Base-by-base conservation (phyloP, 2,888 invertebrate genomes). In the Rhingia campestris region DNA sequence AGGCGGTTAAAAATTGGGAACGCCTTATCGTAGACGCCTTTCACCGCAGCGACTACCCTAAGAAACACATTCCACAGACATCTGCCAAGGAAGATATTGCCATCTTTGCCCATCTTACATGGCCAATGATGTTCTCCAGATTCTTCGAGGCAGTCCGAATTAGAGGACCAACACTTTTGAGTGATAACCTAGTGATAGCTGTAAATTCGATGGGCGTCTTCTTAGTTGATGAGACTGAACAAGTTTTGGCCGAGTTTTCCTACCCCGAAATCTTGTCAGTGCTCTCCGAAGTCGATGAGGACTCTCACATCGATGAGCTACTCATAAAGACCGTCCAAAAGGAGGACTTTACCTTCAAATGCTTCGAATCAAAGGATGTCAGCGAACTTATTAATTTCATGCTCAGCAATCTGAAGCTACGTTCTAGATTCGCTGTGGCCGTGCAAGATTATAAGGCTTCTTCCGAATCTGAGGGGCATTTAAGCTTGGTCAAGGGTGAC, bases 201-300 rank as follows among this genome's bases (percentile, higher is more conserved):
- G 95, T 99, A 4, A 99, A 99, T 91, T 97, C 97, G 94, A 96
- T 96, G 0, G 98, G 98, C 2, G 94, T 98, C 66, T 98, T 96
- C 89, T 95, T 98, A 70, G 96, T 98, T 0, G 98, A 98, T 91
- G 97, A 98, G 90, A 94, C 96, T 87, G 98, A 98, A 91, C 96
- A 96, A 90, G 96, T 98, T 86, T 93, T 98, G 53, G 92, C 97
- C 45, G 98, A 98, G 92, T 92, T 96, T 87, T 94, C 95, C 6
- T 99, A 96, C 91, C 94, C 96, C 4, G 98, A 98, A 92, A 94
- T 98, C 22, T 94, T 95, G 0, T 95, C 95, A 67, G 95, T 97
- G 61, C 93, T 87, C 0, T 43, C 76, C 1, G 74, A 81, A 37
- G 41, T 93, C 41, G 94, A 93, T 88, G 92, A 93, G 58, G 91